These are phyloP conservation scores for Leptatherina wallacei DNA, from an alignment of 2,797 vertebrate genomes.

Conservation along the genomic window DNA sequence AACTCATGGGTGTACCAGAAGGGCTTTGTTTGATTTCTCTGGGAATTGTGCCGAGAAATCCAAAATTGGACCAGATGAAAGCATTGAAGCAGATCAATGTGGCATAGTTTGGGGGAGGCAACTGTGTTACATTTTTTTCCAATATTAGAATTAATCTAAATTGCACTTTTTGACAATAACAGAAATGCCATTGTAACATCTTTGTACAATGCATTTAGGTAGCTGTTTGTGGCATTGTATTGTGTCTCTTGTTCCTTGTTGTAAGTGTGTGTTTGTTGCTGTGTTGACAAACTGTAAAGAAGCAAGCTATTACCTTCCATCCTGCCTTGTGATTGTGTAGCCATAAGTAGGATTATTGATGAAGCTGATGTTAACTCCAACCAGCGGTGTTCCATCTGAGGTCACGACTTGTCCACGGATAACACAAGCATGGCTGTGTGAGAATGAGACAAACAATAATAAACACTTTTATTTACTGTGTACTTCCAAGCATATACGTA, in stretches of 20 bases:
- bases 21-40: conserved; percentile 80
- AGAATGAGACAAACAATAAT: conserved; percentile 11
- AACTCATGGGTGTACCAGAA: conserved; percentile 76
- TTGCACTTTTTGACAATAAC: conserved; percentile 39
- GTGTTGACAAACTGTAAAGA: neutral
- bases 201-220: conserved; percentile 3
- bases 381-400: conserved; percentile 94
- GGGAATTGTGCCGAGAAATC: conserved; percentile 78
- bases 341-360: conserved; percentile 92
- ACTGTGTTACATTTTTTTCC: conserved; percentile 46
- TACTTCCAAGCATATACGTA: neutral
- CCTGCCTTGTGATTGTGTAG: conserved; percentile 95
- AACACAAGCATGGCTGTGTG: conserved; percentile 92
- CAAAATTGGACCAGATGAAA: conserved; percentile 77
- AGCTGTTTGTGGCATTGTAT: neutral
- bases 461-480: neutral
- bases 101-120: conserved; percentile 61
- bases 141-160: conserved; percentile 56
- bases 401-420: conserved; percentile 98
- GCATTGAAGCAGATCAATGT: conserved; percentile 73
- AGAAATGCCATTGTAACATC: conserved; percentile 46
- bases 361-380: conserved; percentile 98
- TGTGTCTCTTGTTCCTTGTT: neutral
- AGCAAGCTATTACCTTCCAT: conserved; percentile 88
- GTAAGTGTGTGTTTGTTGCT: conserved; percentile 3